phyloP scores from a whole-genome alignment of 2,888 invertebrate genomes.

The Cerceris rybyensis region DNA sequence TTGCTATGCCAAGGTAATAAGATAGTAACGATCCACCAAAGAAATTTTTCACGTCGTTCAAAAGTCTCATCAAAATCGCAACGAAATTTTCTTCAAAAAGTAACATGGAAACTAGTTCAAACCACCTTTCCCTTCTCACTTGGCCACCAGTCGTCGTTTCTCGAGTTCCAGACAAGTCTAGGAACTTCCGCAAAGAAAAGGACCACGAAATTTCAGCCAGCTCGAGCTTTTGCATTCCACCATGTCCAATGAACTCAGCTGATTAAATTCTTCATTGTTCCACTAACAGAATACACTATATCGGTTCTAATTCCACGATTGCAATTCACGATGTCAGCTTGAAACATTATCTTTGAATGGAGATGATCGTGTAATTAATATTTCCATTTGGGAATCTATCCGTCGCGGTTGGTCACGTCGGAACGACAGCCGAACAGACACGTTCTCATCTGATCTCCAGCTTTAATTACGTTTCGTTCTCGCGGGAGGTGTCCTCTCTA shows the following conservation, averaged over 20 bases:
- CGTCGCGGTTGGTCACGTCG: slow-evolving; percentile 3
- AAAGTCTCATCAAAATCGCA: background rate
- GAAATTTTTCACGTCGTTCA: too few species aligned
- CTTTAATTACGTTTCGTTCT: slow-evolving; percentile 57
- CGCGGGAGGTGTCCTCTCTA: slow-evolving; percentile 11
- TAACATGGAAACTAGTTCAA: background rate
- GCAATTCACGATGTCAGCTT: background rate
- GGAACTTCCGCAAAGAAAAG: slow-evolving; percentile 20
- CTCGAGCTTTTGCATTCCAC: slow-evolving; percentile 29
- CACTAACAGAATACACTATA: background rate
- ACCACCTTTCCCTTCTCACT: background rate
- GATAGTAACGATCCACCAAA: too few species aligned
- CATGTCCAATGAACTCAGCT: slow-evolving; percentile 31
- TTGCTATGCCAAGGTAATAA: too few species aligned
- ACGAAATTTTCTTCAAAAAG: background rate
- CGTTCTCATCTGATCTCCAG: slow-evolving; percentile 41
- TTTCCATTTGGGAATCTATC: slow-evolving; percentile 27
- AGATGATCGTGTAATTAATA: background rate
- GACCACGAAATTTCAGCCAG: slow-evolving; percentile 9
- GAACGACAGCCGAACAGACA: slow-evolving; percentile 9
- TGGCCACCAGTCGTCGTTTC: slow-evolving; percentile 4
- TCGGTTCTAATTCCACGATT: background rate
- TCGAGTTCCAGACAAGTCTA: slow-evolving; percentile 22
- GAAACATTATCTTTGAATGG: background rate
- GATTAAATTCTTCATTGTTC: slow-evolving; percentile 61